Evolutionary conservation across 2,797 vertebrate species (phyloP), one percentile per base, ranked within the genome.

Genomic region (Chelon auratus): DNA sequence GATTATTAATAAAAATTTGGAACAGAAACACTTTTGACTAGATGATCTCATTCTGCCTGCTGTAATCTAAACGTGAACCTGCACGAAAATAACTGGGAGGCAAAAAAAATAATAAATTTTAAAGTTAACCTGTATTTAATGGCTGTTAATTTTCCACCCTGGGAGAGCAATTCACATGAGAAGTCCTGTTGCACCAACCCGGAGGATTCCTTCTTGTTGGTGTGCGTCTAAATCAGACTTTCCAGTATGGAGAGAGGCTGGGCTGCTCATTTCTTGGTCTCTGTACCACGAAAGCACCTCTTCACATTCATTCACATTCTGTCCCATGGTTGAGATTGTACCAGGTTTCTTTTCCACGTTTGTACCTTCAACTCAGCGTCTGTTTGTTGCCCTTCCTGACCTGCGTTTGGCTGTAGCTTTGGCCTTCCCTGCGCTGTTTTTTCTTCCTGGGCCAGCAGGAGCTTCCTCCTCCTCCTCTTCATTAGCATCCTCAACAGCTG

Each of bases 311-410:
- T 37, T 37, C 60, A 71, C 50, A 63, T 75, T 60, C 50, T 30
- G 51, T 72, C 50, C 50, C 51, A 7, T 22, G 45, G 56, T 54
- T 52, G 64, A 3, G 11, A 53, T 47, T 68, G 26, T 40, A 71
- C 64, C 18, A 3, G 43, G 48, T 74, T 50, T 65, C 24, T 59
- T 61, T 72, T 66, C 67, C 36, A 53, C 56, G 22, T 22, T 26
- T 9, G 24, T 13, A 17, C 47, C 36, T 56, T 9, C 8, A 22
- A 57, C 59, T 94, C 90, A 95, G 70, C 89, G 91, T 78, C 88
- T 92, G 83, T 82, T 90, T 7, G 80, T 47, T 12, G 84, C 81
- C 69, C 93, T 92, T 51, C 87, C 83, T 42, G 88, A 90, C 87
- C 91, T 91, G 72, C 92, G 92, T 69, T 87, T 94, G 9, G 78